Percentiles rank a stretch among this genome's conserved stretches.
Conservation (phyloP, 2,888 invertebrate species). For the Acleris emargana region DNA sequence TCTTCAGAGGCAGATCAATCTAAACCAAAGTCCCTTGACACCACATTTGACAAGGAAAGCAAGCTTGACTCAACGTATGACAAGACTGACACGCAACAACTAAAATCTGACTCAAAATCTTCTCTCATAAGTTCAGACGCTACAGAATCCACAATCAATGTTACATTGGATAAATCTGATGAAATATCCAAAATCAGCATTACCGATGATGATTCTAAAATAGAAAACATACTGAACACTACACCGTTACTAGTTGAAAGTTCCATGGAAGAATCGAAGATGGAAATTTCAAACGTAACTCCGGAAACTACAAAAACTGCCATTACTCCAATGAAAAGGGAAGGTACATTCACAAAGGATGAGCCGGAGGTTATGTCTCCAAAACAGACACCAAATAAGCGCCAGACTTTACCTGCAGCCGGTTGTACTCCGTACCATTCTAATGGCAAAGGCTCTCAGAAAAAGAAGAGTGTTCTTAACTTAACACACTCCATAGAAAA, state of each 20-base stretch:
- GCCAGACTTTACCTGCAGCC: constrained; percentile 58
- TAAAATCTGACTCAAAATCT: constrained; percentile 46
- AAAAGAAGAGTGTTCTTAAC: constrained; percentile 59
- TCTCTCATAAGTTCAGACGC: constrained; percentile 62
- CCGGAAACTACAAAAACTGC: constrained; percentile 29
- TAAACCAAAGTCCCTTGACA: constrained; percentile 43
- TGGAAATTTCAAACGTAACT: constrained; percentile 21
- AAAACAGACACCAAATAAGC: constrained; percentile 55
- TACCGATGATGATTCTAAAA: constrained; percentile 66
- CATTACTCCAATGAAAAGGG: constrained; percentile 61
- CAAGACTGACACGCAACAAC: constrained; percentile 35
- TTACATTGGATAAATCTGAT: constrained; percentile 55
- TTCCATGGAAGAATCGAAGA: constrained; percentile 62
- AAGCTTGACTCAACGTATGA: constrained; percentile 42
- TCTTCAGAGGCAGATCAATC: constrained; percentile 34
- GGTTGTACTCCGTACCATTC: constrained; percentile 69
- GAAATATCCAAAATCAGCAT: constrained; percentile 62
- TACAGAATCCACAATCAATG: constrained; percentile 44
- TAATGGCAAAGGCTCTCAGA: constrained; percentile 48
- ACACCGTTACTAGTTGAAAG: constrained; percentile 71
- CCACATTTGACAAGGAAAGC: constrained; percentile 56
- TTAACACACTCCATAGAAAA: constrained; percentile 73
- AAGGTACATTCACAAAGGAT: constrained; percentile 75
- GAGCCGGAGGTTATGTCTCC: constrained; percentile 45
- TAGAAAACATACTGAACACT: constrained; percentile 62